phyloP scores from a whole-genome alignment of 2,888 invertebrate species.

The Phyto melanocephala region DNA sequence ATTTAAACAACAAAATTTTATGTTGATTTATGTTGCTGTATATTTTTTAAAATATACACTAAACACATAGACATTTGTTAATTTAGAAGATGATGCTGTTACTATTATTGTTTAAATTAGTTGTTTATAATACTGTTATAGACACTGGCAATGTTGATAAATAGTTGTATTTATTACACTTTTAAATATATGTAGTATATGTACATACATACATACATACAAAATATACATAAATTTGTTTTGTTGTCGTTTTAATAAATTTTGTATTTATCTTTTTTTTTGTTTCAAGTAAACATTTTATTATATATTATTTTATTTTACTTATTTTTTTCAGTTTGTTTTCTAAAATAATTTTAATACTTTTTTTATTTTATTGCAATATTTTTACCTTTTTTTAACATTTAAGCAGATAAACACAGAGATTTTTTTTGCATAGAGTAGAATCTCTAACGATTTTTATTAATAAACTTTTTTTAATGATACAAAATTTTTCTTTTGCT shows the following conservation, averaged over 20 bases:
- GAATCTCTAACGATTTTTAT: neutral
- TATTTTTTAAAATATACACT: neutral
- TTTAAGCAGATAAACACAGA: neutral
- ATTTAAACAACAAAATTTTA: neutral
- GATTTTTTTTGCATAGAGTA: neutral
- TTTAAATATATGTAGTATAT: neutral
- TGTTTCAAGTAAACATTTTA: neutral
- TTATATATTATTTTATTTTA: neutral
- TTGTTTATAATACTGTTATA: neutral
- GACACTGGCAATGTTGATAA: slow-evolving; percentile 18
- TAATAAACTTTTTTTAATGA: neutral
- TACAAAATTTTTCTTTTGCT: neutral
- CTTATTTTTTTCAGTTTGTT: neutral
- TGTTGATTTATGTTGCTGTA: neutral
- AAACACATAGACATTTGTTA: neutral
- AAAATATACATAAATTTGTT: too few species aligned
- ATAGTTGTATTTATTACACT: neutral
- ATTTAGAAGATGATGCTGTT: neutral
- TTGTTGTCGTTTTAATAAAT: neutral
- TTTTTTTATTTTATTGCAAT: neutral
- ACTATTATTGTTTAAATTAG: neutral
- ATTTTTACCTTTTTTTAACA: neutral
- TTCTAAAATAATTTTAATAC: neutral
- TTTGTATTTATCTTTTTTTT: neutral
- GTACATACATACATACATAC: neutral